Evolutionary conservation across 2,797 vertebrate species (phyloP).

Genomic region (Echiichthys vipera): DNA sequence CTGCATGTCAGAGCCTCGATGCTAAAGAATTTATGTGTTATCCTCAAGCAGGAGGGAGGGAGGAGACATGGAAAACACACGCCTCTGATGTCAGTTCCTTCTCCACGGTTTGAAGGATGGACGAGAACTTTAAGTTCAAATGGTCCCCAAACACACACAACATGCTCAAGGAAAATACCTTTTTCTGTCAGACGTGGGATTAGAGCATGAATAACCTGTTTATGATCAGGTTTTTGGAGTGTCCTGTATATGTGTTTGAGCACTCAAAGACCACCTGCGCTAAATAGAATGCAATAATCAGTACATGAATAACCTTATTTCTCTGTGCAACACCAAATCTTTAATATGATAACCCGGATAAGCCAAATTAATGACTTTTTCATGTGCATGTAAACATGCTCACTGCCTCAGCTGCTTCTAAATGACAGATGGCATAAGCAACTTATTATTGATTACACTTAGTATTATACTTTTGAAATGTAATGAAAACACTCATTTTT

Average conservation of each 20-base stretch:
- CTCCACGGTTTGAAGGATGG: conserved; percentile 18
- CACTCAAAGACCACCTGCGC: no score
- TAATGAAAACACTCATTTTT: not conserved
- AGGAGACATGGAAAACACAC: conserved; percentile 18
- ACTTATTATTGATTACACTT: conserved; percentile 19
- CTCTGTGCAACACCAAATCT: no score
- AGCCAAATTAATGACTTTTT: no score
- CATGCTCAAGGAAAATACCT: not conserved
- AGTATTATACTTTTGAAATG: conserved; percentile 18
- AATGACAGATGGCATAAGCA: conserved; percentile 21
- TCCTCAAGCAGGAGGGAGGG: conserved; percentile 16
- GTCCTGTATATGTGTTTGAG: no score
- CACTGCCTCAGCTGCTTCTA: not conserved
- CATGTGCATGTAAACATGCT: no score
- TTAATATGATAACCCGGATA: no score
- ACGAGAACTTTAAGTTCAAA: conserved; percentile 35
- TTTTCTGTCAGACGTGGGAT: not conserved
- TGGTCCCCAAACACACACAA: not conserved
- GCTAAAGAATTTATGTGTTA: conserved; percentile 29
- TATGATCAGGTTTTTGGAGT: no score
- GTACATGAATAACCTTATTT: no score
- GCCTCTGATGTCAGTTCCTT: conserved; percentile 3
- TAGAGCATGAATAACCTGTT: no score
- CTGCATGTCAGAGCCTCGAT: conserved; percentile 27
- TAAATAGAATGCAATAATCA: no score